Conservation (phyloP, 2,797 vertebrate species). For the Potorous gilbertii region DNA sequence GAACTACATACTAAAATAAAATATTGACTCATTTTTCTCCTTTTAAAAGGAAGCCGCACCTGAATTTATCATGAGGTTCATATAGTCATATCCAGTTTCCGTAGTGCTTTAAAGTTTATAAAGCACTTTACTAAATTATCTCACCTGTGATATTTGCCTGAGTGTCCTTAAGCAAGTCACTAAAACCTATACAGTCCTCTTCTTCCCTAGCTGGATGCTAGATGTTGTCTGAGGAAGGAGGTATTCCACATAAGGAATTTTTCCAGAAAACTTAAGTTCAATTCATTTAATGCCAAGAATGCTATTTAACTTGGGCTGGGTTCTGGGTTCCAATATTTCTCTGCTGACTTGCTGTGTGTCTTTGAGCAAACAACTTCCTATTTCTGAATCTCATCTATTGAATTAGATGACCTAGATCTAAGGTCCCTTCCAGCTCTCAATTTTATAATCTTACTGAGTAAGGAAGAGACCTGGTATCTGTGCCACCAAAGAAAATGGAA, state of each 20-base stretch:
- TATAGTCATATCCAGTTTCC: neutral
- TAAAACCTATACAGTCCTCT: neutral
- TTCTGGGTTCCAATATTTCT: neutral
- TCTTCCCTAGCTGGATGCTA: neutral
- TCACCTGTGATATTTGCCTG: neutral
- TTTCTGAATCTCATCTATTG: neutral
- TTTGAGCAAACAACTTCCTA: neutral
- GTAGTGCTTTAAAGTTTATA: neutral
- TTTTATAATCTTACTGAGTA: neutral
- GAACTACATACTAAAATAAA: conserved; percentile 65
- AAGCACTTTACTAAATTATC: neutral
- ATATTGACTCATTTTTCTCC: conserved; percentile 42
- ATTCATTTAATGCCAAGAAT: neutral
- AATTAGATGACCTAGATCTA: neutral
- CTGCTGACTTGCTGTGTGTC: neutral
- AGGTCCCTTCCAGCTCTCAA: neutral
- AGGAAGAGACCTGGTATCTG: neutral
- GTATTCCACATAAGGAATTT: neutral
- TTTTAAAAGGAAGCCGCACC: conserved; percentile 67
- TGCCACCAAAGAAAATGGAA: neutral
- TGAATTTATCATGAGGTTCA: conserved; percentile 55
- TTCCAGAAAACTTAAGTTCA: neutral
- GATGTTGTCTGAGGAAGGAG: neutral
- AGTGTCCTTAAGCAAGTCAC: neutral
- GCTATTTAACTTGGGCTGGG: neutral